Base-by-base conservation (phyloP, 2,113 vertebrate species). In the Tetrao urogallus region DNA sequence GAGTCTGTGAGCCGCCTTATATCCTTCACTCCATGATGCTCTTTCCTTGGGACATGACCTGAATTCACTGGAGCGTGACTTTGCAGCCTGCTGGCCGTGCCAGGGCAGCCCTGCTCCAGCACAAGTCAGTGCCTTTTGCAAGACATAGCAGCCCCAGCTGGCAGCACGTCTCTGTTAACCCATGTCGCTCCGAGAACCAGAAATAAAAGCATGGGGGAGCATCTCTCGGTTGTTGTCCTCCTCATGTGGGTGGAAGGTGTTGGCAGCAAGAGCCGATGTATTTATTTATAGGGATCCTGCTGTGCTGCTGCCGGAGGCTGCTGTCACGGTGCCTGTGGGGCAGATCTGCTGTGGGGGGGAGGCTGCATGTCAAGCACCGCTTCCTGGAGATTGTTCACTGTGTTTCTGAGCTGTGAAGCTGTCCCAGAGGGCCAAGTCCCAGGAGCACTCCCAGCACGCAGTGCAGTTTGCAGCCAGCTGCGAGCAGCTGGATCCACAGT, bases 231-330 rank as follows among this genome's bases (percentile, higher is more conserved):
- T 92, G 90, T 88, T 4, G 8, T 86, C 72, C 80, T 86, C 83
- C 86, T 70, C 32, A 2, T 78, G 61, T 83, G 34, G 79, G 73
- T 95, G 57, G 88, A 83, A 93, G 92, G 76, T 91, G 82, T 88
- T 88, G 92, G 86, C 90, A 90, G 90, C 45, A 43, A 92, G 61
- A 92, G 72, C 27, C 0, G 1, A 88, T 65, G 90, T 94, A 87
- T 48, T 96, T 93, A 92, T 95, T 95, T 96, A 85, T 91, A 88
- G 87, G 82, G 60, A 80, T 95, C 64, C 79, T 52, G 54, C 64
- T 86, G 87, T 74, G 64, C 42, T 80, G 30, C 86, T 92, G 92
- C 88, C 85, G 45, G 72, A 91, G 79, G 85, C 93, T 92, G 82
- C 67, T 73, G 63, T 56, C 8, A 42, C 79, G 50, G 48, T 86